Conservation (phyloP, 1,140 invertebrate genomes). For the Calycopis cecrops region DNA sequence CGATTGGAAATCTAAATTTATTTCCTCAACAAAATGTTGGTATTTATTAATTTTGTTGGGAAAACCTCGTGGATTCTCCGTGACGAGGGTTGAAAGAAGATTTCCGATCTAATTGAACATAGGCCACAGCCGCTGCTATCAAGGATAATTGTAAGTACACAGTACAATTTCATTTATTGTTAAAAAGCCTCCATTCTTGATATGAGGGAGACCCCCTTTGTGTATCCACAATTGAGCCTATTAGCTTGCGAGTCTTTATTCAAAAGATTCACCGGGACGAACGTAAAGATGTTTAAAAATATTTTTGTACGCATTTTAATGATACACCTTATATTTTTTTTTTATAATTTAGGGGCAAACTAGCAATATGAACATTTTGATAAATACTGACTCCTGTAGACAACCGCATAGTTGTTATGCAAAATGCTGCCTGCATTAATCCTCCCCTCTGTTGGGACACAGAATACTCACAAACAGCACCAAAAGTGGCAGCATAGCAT, state of each 20-base stretch:
- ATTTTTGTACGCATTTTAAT: too few relatives aligned
- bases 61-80: constrained; percentile 27
- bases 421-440: too few relatives aligned
- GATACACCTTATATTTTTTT: too few relatives aligned
- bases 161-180: not conserved
- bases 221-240: not conserved
- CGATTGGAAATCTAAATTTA: too few relatives aligned
- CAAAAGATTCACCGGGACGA: not conserved
- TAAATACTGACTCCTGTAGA: too few relatives aligned
- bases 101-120: constrained; percentile 32
- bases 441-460: too few relatives aligned
- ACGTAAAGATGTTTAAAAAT: too few relatives aligned
- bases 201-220: not conserved
- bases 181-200: not conserved
- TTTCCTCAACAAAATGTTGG: constrained; percentile 24
- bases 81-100: constrained; percentile 33
- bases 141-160: constrained; percentile 23
- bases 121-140: constrained; percentile 17
- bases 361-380: too few relatives aligned
- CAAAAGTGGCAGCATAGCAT: too few relatives aligned
- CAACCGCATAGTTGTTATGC: too few relatives aligned
- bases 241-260: not conserved
- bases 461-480: too few relatives aligned
- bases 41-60: constrained; percentile 28
- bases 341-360: too few relatives aligned